Conservation (phyloP, 2,888 invertebrate species). For the Mythimna impura region DNA sequence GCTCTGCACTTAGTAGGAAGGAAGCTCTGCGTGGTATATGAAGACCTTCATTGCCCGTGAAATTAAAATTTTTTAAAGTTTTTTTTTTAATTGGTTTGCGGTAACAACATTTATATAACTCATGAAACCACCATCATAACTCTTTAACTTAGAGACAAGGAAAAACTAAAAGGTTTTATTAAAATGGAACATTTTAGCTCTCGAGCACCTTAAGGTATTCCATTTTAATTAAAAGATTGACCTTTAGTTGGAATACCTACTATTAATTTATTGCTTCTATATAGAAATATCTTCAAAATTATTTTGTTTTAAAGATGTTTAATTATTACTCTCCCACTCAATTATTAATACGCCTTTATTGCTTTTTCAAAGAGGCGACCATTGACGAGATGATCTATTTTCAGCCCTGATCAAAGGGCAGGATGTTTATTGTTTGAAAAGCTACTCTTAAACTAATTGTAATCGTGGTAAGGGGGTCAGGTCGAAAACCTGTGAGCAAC, state of each 20-base stretch:
- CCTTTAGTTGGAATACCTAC: neutral
- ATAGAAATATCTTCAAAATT: neutral
- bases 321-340: neutral
- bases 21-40: no score
- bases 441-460: neutral
- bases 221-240: no score
- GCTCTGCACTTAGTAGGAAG: no score
- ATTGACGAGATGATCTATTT: neutral
- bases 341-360: slow-evolving; percentile 6
- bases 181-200: no score
- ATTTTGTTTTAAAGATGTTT: neutral
- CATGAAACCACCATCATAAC: no score
- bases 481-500: neutral
- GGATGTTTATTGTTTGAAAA: neutral
- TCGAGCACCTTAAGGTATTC: no score
- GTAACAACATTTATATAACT: no score
- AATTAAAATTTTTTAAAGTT: no score
- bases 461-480: neutral
- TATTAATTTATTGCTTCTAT: neutral
- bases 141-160: no score
- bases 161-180: no score
- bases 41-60: no score
- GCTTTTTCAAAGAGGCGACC: neutral
- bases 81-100: no score
- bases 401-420: neutral